phyloP scores from a whole-genome alignment of 2,113 vertebrate species.

The Pituophis catenifer region DNA sequence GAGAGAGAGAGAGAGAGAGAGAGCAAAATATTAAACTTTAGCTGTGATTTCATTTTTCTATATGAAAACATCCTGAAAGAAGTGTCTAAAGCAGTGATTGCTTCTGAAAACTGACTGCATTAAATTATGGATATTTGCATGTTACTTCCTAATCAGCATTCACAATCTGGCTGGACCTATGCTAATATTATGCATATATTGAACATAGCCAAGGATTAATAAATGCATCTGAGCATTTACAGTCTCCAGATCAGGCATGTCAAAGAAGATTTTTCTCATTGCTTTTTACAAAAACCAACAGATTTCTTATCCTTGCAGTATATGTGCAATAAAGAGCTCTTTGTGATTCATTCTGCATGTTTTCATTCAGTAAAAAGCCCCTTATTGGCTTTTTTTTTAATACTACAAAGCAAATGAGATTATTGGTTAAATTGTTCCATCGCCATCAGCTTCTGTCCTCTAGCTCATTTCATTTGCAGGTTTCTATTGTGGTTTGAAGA shows the following conservation, averaged over 20 bases:
- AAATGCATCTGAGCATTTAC: slow-evolving; percentile 57
- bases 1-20: too few relatives aligned
- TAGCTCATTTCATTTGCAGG: slow-evolving; percentile 62
- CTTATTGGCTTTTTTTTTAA: slow-evolving; percentile 65
- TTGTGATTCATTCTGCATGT: slow-evolving; percentile 72
- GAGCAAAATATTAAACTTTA: not conserved
- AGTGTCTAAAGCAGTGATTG: slow-evolving; percentile 51
- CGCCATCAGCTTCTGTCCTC: slow-evolving; percentile 64
- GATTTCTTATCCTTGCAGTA: slow-evolving; percentile 63
- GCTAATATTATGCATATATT: slow-evolving; percentile 62
- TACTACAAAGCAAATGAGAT: slow-evolving; percentile 74
- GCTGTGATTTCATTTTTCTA: slow-evolving; percentile 25
- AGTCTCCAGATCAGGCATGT: slow-evolving; percentile 59
- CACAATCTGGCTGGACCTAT: slow-evolving; percentile 54
- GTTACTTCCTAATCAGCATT: slow-evolving; percentile 66
- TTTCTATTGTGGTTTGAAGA: slow-evolving; percentile 67
- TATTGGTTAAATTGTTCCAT: slow-evolving; percentile 70
- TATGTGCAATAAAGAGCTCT: slow-evolving; percentile 69
- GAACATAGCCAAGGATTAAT: slow-evolving; percentile 47
- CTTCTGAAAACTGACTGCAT: slow-evolving; percentile 59
- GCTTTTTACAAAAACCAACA: slow-evolving; percentile 67
- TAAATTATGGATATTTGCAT: slow-evolving; percentile 68
- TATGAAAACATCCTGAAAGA: slow-evolving; percentile 43
- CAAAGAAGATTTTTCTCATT: slow-evolving; percentile 70
- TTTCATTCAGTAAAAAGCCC: slow-evolving; percentile 72